A percentile compares a stretch with the other conserved stretches of the same genome.
Evolutionary conservation across 30 jellyfish, hydroid and myxozoan genomes (phyloP).

Genomic region (Hydractinia echinata): DNA sequence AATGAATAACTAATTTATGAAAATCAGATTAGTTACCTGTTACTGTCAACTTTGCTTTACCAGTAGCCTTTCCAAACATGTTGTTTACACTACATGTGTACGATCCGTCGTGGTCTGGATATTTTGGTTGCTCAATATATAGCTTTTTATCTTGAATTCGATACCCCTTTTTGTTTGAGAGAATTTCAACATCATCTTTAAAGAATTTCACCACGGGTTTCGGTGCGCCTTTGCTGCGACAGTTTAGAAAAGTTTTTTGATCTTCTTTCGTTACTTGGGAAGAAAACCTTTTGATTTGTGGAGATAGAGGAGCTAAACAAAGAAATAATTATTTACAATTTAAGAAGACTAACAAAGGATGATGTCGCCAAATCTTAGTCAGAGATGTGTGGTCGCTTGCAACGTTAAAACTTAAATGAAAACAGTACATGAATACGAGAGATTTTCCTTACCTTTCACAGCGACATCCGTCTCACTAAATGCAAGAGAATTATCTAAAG

Average conservation of each 20-base stretch:
- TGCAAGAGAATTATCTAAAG: constrained; percentile 9
- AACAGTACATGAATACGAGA: too few species aligned
- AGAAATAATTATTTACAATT: too few species aligned
- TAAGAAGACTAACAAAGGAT: neutral
- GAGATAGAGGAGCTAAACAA: constrained; percentile 21
- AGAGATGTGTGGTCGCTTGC: too few species aligned
- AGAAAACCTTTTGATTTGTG: constrained; percentile 20
- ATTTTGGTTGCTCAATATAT: constrained; percentile 37
- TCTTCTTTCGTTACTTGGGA: constrained; percentile 18
- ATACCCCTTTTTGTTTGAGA: constrained; percentile 3
- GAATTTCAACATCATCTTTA: constrained; percentile 28
- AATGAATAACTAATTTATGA: neutral
- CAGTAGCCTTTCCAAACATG: constrained; percentile 58
- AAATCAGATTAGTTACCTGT: constrained; percentile 35
- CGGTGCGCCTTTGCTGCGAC: constrained; percentile 36
- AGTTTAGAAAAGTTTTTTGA: neutral
- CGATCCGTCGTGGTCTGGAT: constrained; percentile 61
- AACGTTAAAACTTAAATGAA: too few species aligned
- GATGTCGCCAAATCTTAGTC: neutral
- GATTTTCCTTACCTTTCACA: constrained; percentile 13
- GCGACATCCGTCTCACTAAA: constrained; percentile 25
- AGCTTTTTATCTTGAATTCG: constrained; percentile 11
- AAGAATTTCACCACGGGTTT: constrained; percentile 18
- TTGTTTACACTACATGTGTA: constrained; percentile 48
- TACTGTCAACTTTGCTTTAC: constrained; percentile 45